Evolutionary conservation across 2,797 vertebrate species (phyloP), one percentile per base, ranked within the genome.

Genomic region (Micromesistius poutassou): DNA sequence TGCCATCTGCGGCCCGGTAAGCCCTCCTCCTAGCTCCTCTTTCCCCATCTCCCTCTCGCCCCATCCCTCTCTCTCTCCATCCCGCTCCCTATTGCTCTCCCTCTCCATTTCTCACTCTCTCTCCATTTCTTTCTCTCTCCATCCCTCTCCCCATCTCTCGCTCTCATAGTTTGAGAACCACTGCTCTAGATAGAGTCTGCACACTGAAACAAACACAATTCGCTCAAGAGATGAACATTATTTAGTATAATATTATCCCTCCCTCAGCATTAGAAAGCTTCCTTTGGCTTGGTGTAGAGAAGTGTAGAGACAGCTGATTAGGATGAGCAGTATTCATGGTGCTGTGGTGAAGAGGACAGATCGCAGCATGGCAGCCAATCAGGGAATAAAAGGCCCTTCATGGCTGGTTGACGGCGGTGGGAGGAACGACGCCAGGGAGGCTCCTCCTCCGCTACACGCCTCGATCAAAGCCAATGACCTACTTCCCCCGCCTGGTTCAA

Each of bases 381-480:
- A 16, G n/a, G 19, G n/a, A 71, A 76, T 10, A 38, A n/a, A 78
- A 33, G 71, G 71, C 74, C 0, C 13, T 76, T 19, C n/a, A 2
- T 31, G 5, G 4, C n/a, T 76, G 71, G 3, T 68, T 40, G 1
- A 31, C 36, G 30, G 77, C 79, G 78, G 78, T 78, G 75, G 55
- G 66, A 70, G 81, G 82, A 81, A 75, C 4, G 74, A 36, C 50
- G 36, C 5, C 12, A 55, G 50, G 40, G 76, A 73, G 79, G 87
- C 85, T 85, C 89, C 90, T 90, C 88, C n/a, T 89, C 90, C 86
- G 86, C 79, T 79, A 81, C 86, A 79, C 46, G 84, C 50, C 84
- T 76, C 81, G 86, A 93, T 92, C 87, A 91, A 90, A 92, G 90
- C 83, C 82, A 82, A 62, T 88, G 90, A 93, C 91, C 91, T 92